Evolutionary conservation across 2,888 invertebrate species (phyloP), one percentile per base, ranked within the genome.

Genomic region (Acanthosepion esculentum): DNA sequence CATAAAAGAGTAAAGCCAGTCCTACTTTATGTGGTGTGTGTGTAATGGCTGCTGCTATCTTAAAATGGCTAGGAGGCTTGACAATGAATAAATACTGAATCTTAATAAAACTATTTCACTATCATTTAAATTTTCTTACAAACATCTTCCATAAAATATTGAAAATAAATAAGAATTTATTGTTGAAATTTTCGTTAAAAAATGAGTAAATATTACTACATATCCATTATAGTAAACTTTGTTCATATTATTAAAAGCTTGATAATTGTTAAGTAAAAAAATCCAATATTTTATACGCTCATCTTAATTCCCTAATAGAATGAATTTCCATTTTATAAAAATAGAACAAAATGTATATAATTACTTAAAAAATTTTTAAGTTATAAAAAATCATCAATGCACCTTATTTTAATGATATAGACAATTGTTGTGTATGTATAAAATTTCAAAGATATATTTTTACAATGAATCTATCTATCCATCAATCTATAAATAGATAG

Each of bases 1-100:
- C n/a, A n/a, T 78, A 78, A 12, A 5, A 78, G n/a, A 33, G n/a
- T 33, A 15, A 78, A 78, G n/a, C 15, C n/a, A n/a, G 78, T 78
- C 78, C 78, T 78, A 78, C n/a, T 78, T 78, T n/a, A 15, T 78
- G n/a, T 78, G 78, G 4, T 78, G 78, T 33, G n/a, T 78, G 78
- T 78, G 78, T 78, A 78, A 78, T 78, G 78, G 78, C 78, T 78
- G 78, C 78, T 78, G n/a, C n/a, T 78, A 78, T n/a, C n/a, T 78
- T 10, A 33, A 78, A n/a, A n/a, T 33, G 18, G 78, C n/a, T 33
- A 15, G 12, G n/a, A n/a, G n/a, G n/a, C n/a, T n/a, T 78, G 12
- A n/a, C 78, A 78, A 29, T 78, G 78, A 78, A 29, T 78, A 78
- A 78, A 29, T 78, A 78, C 29, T 29, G 8, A 78, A 78, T 78